phyloP scores from a whole-genome alignment of 1,140 invertebrate species.

The Solen grandis region DNA sequence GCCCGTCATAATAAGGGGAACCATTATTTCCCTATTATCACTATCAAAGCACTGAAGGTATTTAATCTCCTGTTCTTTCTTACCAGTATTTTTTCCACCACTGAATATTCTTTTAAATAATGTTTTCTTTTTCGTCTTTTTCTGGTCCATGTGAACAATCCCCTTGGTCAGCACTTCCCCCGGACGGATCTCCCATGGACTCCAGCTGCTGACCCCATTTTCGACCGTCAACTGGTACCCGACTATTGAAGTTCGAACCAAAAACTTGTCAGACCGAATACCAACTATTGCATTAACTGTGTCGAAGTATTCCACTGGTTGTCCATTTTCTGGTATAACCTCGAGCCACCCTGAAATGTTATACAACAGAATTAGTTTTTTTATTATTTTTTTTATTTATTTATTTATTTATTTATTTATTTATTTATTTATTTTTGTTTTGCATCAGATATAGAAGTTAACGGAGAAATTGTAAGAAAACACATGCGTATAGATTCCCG shows the following conservation, averaged over 20 bases:
- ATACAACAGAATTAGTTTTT: too few species aligned
- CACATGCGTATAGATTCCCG: too few species aligned
- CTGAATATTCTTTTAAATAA: conserved; percentile 72
- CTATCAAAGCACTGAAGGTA: conserved; percentile 76
- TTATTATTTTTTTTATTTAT: too few species aligned
- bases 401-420: too few species aligned
- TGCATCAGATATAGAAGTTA: too few species aligned
- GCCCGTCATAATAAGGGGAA: conserved; percentile 76
- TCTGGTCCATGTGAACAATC: conserved; percentile 76
- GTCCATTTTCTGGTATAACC: conserved; percentile 74
- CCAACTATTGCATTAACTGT: conserved; percentile 73
- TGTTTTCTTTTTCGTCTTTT: conserved; percentile 68
- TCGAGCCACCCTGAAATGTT: conserved; percentile 78
- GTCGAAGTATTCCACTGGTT: conserved; percentile 77
- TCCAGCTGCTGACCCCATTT: conserved; percentile 71
- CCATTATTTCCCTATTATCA: conserved; percentile 71
- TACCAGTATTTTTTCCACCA: conserved; percentile 58
- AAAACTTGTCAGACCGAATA: conserved; percentile 70
- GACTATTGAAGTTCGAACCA: conserved; percentile 73
- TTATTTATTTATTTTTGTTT: too few species aligned
- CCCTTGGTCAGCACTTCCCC: conserved; percentile 75
- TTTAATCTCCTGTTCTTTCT: conserved; percentile 74
- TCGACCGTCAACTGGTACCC: conserved; percentile 73
- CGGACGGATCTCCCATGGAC: conserved; percentile 71
- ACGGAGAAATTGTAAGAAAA: too few species aligned